Evolutionary conservation across 1,140 invertebrate species (phyloP).

Genomic region (Penaeus vannamei): DNA sequence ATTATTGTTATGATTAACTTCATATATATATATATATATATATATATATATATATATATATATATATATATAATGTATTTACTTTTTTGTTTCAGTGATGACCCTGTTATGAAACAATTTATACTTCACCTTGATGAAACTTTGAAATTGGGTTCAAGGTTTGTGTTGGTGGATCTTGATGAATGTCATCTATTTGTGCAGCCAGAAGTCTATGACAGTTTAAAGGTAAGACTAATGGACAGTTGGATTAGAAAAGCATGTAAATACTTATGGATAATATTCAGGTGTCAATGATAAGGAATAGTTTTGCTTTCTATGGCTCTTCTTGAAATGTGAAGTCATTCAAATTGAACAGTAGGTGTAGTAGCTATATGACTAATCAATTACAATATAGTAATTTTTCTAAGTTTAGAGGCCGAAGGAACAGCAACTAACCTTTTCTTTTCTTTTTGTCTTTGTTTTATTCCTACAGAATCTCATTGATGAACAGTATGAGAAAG

Average conservation of each 20-base stretch:
- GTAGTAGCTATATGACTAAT: too few relatives aligned
- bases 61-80: too few relatives aligned
- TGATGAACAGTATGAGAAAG: slow-evolving; percentile 67
- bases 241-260: neutral
- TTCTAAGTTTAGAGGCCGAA: too few relatives aligned
- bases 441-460: neutral
- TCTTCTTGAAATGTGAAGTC: too few relatives aligned
- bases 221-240: slow-evolving; percentile 78
- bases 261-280: neutral
- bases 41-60: too few relatives aligned
- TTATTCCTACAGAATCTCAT: slow-evolving; percentile 60
- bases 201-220: slow-evolving; percentile 88
- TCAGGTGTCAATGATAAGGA: neutral
- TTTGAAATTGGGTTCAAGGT: slow-evolving; percentile 90
- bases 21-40: too few relatives aligned
- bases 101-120: slow-evolving; percentile 99
- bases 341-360: too few relatives aligned
- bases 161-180: slow-evolving; percentile 97
- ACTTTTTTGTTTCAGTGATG: slow-evolving; percentile 79
- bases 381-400: too few relatives aligned
- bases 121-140: slow-evolving; percentile 97
- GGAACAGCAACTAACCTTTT: too few relatives aligned
- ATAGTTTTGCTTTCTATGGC: neutral
- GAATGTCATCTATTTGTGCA: slow-evolving; percentile 97
- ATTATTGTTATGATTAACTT: too few relatives aligned